These are phyloP conservation scores for Anas bahamensis DNA, from an alignment of 2,797 vertebrate species.

Conservation along the genomic window DNA sequence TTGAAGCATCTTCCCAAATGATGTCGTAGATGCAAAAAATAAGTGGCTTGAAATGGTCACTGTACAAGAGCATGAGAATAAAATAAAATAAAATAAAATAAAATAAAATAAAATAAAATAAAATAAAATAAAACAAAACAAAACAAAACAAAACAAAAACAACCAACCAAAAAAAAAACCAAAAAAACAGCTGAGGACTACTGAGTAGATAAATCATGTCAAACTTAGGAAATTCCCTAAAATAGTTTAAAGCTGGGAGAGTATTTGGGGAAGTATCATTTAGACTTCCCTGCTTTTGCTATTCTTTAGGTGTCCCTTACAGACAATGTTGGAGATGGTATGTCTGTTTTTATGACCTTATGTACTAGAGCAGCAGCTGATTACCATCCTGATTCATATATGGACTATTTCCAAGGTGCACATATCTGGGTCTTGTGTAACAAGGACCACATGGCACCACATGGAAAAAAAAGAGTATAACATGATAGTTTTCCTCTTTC, in stretches of 20 bases:
- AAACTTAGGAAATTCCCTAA: not conserved
- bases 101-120: too few relatives aligned
- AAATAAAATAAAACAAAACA: too few relatives aligned
- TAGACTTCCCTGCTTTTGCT: not conserved
- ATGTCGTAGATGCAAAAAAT: not conserved
- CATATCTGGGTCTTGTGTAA: conserved; percentile 33
- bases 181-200: not conserved
- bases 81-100: not conserved
- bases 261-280: not conserved
- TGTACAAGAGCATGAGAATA: not conserved
- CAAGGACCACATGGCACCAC: not conserved
- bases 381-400: conserved; percentile 1
- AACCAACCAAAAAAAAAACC: not conserved
- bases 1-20: not conserved
- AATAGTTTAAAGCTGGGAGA: not conserved
- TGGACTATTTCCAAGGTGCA: conserved; percentile 38
- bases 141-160: not conserved
- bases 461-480: not conserved
- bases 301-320: not conserved
- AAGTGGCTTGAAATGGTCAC: not conserved
- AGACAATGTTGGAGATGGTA: not conserved
- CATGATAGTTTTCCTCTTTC: not conserved
- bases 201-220: not conserved
- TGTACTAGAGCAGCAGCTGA: conserved; percentile 10
- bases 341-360: not conserved